Conservation (phyloP, 2,888 invertebrate genomes). For the Cosmia pyralina region DNA sequence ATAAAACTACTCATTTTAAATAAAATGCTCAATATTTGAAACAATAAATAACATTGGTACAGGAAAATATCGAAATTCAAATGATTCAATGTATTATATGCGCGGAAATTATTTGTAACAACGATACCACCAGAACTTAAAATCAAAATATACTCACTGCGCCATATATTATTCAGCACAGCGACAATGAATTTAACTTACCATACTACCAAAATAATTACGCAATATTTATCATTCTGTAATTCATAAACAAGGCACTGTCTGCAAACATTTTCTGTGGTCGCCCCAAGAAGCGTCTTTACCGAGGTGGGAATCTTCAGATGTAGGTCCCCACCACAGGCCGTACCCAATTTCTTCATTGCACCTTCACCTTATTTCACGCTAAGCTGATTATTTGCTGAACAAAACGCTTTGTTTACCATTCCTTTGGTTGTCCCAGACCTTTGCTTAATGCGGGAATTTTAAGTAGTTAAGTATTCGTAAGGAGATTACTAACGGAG, state of each 20-base stretch:
- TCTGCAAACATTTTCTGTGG: constrained; percentile 1
- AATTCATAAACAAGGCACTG: constrained; percentile 8
- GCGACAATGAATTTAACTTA: background rate
- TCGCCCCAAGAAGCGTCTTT: constrained; percentile 15
- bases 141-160: background rate
- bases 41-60: too few relatives aligned
- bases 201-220: background rate
- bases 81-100: too few relatives aligned
- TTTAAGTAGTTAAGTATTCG: constrained; percentile 60
- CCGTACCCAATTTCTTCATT: constrained; percentile 44
- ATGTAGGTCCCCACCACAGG: constrained; percentile 40
- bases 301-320: constrained; percentile 47
- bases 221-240: background rate
- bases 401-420: constrained; percentile 69
- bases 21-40: too few relatives aligned
- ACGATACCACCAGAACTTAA: too few relatives aligned
- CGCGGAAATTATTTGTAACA: too few relatives aligned
- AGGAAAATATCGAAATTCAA: too few relatives aligned
- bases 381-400: constrained; percentile 74
- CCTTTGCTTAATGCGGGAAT: constrained; percentile 58
- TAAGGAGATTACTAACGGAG: constrained; percentile 51
- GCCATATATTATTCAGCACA: background rate
- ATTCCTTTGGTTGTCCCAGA: constrained; percentile 57
- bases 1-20: too few relatives aligned
- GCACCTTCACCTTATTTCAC: constrained; percentile 65